Evolutionary conservation across 2,888 invertebrate species (phyloP).

Genomic region (Microplitis deprimator): DNA sequence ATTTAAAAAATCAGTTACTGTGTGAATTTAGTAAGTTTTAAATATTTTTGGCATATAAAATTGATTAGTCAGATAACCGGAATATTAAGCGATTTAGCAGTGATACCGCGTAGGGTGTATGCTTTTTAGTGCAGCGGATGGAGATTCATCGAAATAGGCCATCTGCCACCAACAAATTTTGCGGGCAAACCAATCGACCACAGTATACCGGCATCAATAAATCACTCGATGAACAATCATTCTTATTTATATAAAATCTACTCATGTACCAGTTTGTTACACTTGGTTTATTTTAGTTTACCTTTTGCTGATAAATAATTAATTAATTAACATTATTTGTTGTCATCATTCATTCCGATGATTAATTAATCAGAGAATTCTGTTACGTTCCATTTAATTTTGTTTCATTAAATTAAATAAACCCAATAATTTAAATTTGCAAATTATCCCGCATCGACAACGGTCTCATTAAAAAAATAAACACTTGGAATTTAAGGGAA

Average conservation of each 20-base stretch:
- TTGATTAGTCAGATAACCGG: neutral
- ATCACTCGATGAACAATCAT: slow-evolving; percentile 41
- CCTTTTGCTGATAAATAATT: neutral
- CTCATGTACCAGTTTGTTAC: slow-evolving; percentile 8
- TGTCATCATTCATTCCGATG: neutral
- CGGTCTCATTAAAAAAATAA: neutral
- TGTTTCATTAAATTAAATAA: slow-evolving; percentile 13
- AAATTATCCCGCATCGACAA: neutral
- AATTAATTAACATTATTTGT: slow-evolving; percentile 7
- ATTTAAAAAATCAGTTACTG: too few species aligned
- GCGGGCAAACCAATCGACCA: slow-evolving; percentile 38
- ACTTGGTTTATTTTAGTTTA: neutral
- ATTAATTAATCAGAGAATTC: neutral
- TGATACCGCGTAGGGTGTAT: neutral
- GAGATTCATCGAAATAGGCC: slow-evolving; percentile 21
- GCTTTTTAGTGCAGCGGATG: slow-evolving; percentile 15
- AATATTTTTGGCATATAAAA: neutral
- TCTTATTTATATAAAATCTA: slow-evolving; percentile 20
- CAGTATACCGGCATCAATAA: slow-evolving; percentile 39
- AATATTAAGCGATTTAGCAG: neutral
- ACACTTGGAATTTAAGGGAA: neutral
- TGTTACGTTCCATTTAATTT: neutral
- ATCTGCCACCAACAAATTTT: slow-evolving; percentile 41
- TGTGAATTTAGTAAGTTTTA: neutral
- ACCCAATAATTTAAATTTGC: neutral